Percentiles rank a stretch among this genome's conserved stretches.
These are phyloP conservation scores for Gallirallus australis DNA, from an alignment of 2,797 vertebrate species.

Conservation along the genomic window DNA sequence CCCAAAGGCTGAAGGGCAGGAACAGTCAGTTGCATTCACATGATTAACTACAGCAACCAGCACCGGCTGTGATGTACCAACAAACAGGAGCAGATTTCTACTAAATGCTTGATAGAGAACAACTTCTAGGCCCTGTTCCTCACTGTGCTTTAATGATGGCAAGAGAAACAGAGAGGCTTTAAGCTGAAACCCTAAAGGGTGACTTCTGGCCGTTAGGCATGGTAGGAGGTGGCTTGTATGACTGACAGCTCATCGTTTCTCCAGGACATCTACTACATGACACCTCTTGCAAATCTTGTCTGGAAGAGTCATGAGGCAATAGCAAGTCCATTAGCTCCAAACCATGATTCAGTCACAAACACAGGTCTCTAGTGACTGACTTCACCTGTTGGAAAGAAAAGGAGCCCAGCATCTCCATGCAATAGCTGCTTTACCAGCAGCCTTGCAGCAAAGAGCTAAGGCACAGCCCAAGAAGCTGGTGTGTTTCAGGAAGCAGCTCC, in stretches of 20 bases:
- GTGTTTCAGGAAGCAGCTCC: not conserved
- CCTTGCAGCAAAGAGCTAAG: not conserved
- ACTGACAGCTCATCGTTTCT: not conserved
- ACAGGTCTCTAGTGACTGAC: not conserved
- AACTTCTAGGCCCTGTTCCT: not conserved
- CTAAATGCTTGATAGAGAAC: not conserved
- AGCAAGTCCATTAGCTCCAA: not conserved
- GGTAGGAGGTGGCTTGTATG: not conserved
- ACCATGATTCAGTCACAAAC: not conserved
- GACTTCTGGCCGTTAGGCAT: not conserved
- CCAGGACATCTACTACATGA: not conserved
- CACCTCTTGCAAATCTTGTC: not conserved
- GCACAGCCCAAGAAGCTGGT: not conserved
- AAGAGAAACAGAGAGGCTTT: not conserved
- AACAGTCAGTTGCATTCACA: not conserved
- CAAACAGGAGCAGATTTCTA: not conserved
- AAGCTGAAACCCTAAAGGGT: not conserved
- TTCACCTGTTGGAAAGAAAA: not conserved
- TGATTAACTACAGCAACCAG: not conserved
- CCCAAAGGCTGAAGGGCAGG: not conserved
- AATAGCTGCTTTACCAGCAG: not conserved
- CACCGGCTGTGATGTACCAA: rapidly evolving
- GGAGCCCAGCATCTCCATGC: not conserved
- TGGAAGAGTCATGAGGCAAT: not conserved
- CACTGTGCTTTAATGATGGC: not conserved